Evolutionary conservation across 53 echinoderm and acorn worm species (phyloP).

Genomic region (Paracentrotus lividus): DNA sequence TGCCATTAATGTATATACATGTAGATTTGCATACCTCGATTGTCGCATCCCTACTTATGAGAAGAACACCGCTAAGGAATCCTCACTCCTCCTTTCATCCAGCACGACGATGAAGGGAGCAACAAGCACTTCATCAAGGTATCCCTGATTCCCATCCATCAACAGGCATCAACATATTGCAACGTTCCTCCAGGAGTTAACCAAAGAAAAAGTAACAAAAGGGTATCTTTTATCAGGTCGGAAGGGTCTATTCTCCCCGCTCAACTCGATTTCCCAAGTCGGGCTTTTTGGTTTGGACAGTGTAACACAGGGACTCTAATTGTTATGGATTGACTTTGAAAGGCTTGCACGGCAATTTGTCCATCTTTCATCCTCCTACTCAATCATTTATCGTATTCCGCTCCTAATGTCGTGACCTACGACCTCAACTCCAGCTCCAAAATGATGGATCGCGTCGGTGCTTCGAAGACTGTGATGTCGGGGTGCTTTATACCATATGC

Average conservation of each 20-base stretch:
- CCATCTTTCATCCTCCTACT: conserved; percentile 64
- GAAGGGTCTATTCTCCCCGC: not conserved
- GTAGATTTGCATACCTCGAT: not conserved
- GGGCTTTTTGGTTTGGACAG: conserved; percentile 23
- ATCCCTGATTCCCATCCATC: conserved; percentile 11
- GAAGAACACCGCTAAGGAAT: not conserved
- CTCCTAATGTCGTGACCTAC: conserved; percentile 54
- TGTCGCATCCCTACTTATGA: conserved; percentile 11
- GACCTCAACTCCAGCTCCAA: conserved; percentile 17
- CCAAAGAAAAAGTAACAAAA: conserved; percentile 49
- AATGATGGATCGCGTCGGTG: conserved; percentile 49
- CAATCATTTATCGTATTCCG: conserved; percentile 59
- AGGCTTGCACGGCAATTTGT: conserved; percentile 63
- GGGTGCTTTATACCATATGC: conserved; percentile 34
- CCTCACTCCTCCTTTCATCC: not conserved
- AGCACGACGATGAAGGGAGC: not conserved
- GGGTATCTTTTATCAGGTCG: conserved; percentile 36
- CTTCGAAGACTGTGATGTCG: conserved; percentile 33
- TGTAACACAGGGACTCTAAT: conserved; percentile 39
- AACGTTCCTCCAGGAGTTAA: conserved; percentile 22
- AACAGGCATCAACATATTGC: conserved; percentile 9
- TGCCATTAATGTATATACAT: conserved; percentile 62
- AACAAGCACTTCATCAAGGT: conserved; percentile 39
- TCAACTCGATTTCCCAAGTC: not conserved
- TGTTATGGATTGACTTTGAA: conserved; percentile 47